Base-by-base conservation (phyloP, 2,888 invertebrate genomes). In the Barypeithes pellucidus region DNA sequence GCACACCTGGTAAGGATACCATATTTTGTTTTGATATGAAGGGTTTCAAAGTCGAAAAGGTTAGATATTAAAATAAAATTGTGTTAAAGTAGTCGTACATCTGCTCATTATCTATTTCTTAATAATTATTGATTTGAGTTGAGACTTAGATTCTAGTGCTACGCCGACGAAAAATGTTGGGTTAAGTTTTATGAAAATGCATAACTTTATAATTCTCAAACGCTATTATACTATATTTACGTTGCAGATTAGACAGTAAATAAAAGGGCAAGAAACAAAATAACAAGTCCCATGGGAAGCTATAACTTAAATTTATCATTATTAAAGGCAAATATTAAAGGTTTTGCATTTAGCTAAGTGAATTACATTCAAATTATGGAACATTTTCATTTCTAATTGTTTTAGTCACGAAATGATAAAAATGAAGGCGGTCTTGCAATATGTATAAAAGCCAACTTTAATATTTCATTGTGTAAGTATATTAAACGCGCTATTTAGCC, bases 221-320 rank as follows among this genome's bases (percentile, higher is more conserved):
- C 12, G 11, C 22, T 33, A 57, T n/a, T n/a, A n/a, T n/a, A n/a
- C n/a, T n/a, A n/a, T n/a, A n/a, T n/a, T n/a, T n/a, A n/a, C n/a
- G 18, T 11, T 9, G 63, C 57, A 20, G 50, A 59, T 71, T 59
- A 22, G 16, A 24, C 24, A 59, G 14, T 24, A 47, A 65, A 60
- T 60, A 71, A 71, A 59, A 54, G 43, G 29, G 20, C 59, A 22
- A 36, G 41, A 22, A 14, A 59, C 59, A 11, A 71, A 71, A 70
- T 71, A 59, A 65, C 59, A 59, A 59, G 71, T 33, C 74, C 54
- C 75, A 20, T 12, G 73, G 76, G 77, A 77, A 73, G 67, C 72
- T 77, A 79, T 80, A 80, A 81, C 70, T 73, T 67, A 80, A 80
- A 82, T 82, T 82, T 82, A 82, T 78, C 82, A 75, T 80, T 79